A percentile compares a stretch with the other conserved stretches of the same genome.
Evolutionary conservation across 1,140 invertebrate genomes (phyloP).

Genomic region (Anagrus nilaparvatae): DNA sequence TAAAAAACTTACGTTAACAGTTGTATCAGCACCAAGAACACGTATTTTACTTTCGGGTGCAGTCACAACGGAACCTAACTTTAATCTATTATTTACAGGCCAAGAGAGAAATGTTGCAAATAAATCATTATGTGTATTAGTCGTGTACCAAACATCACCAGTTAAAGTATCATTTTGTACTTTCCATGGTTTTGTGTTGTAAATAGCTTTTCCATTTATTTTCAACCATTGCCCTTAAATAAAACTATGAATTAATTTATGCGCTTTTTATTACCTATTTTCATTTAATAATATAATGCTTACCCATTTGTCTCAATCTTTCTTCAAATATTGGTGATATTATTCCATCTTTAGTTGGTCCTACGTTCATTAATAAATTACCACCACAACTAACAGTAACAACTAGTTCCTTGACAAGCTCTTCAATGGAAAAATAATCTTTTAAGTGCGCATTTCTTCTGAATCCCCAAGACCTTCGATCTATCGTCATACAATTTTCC

Average conservation of each 20-base stretch:
- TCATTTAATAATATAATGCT: conserved; percentile 15
- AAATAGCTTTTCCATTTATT: conserved; percentile 85
- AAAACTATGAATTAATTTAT: too few relatives aligned
- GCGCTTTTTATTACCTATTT: too few relatives aligned
- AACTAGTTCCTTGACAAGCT: conserved; percentile 64
- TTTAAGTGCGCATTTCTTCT: conserved; percentile 59
- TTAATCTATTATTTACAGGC: conserved; percentile 48
- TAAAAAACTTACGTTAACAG: conserved; percentile 19
- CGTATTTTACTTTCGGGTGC: conserved; percentile 12
- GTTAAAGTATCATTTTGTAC: conserved; percentile 74
- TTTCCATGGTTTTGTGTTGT: conserved; percentile 64
- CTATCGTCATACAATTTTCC: conserved; percentile 90
- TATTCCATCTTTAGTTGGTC: conserved; percentile 80
- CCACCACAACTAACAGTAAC: conserved; percentile 80
- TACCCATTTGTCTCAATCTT: conserved; percentile 59
- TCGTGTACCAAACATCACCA: conserved; percentile 68
- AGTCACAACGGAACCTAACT: conserved; percentile 32
- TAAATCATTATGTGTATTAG: conserved; percentile 35
- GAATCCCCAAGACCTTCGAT: conserved; percentile 81
- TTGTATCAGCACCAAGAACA: conserved; percentile 19
- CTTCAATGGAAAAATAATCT: conserved; percentile 62
- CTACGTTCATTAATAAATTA: conserved; percentile 83
- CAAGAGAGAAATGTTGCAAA: conserved; percentile 59
- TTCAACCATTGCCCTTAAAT: conserved; percentile 67
- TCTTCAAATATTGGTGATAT: conserved; percentile 87